phyloP scores from a whole-genome alignment of 2,888 invertebrate species.

The Megalurothrips usitatus region DNA sequence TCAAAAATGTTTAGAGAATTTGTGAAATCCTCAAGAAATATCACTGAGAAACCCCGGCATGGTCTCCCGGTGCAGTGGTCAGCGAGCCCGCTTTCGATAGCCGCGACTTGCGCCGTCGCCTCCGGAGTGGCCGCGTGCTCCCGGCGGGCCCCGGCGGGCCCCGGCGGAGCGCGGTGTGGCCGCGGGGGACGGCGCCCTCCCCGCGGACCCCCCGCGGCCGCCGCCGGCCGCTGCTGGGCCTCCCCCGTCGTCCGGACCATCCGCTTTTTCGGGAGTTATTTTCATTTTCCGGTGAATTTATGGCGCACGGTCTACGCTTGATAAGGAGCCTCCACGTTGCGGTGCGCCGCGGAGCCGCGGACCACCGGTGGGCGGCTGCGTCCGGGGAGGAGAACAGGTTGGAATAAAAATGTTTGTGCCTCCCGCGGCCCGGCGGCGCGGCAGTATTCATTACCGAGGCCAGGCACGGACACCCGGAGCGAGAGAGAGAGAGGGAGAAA shows the following conservation, averaged over 20 bases:
- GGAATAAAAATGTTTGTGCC: too few species aligned
- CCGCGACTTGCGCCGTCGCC: background rate
- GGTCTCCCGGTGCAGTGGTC: too few species aligned
- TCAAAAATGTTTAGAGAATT: too few species aligned
- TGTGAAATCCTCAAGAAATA: too few species aligned
- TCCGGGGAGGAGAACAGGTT: too few species aligned
- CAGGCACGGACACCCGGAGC: too few species aligned
- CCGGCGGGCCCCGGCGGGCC: background rate
- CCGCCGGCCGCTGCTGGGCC: background rate
- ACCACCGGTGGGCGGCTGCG: background rate
- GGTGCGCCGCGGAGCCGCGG: background rate
- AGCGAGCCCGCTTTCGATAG: too few species aligned
- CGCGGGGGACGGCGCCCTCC: background rate
- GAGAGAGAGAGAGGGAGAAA: too few species aligned
- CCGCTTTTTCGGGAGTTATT: constrained; percentile 21
- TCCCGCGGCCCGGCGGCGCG: too few species aligned
- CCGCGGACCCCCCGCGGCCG: background rate
- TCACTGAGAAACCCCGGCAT: too few species aligned
- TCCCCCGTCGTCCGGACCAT: background rate
- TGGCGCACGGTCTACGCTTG: background rate
- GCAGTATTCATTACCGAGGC: too few species aligned
- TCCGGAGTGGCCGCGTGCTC: background rate
- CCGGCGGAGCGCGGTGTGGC: background rate
- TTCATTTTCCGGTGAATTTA: background rate
- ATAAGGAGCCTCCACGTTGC: background rate